These are phyloP conservation scores for Rutilus rutilus DNA, from an alignment of 2,113 vertebrate species.

Conservation along the genomic window DNA sequence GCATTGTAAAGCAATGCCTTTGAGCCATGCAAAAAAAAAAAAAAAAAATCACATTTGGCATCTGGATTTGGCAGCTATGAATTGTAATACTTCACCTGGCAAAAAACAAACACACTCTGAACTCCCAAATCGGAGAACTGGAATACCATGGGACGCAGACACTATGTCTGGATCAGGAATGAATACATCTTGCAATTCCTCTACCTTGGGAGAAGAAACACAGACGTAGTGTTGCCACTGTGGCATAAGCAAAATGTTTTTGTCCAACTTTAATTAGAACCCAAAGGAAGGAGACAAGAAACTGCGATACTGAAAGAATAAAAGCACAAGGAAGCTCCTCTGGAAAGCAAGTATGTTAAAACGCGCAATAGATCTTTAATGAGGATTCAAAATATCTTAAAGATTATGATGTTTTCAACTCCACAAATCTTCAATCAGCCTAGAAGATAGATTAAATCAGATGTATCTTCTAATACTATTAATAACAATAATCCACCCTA, in stretches of 20 bases:
- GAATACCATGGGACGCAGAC: neutral
- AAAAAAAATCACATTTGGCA: neutral
- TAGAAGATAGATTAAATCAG: slow-evolving; percentile 29
- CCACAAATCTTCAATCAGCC: slow-evolving; percentile 32
- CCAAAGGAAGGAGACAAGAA: slow-evolving; percentile 63
- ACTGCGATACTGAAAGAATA: slow-evolving; percentile 41
- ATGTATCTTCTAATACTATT: slow-evolving; percentile 24
- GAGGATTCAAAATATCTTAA: slow-evolving; percentile 9
- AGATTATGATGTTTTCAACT: slow-evolving; percentile 17
- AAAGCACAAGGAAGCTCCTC: slow-evolving; percentile 21
- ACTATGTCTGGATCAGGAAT: slow-evolving; percentile 32
- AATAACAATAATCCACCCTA: slow-evolving; percentile 42
- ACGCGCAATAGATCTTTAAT: slow-evolving; percentile 1
- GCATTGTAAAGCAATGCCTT: neutral
- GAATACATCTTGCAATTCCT: slow-evolving; percentile 45
- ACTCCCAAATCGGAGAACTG: neutral
- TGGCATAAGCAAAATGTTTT: slow-evolving; percentile 55
- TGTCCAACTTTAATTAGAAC: slow-evolving; percentile 71
- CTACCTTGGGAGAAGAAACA: slow-evolving; percentile 56
- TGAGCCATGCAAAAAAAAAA: neutral
- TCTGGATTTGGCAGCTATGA: neutral
- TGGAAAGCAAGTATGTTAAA: slow-evolving; percentile 31
- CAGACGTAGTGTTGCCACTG: slow-evolving; percentile 51
- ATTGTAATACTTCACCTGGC: slow-evolving; percentile 12
- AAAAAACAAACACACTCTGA: slow-evolving; percentile 14